Evolutionary conservation across 2,113 vertebrate species (phyloP).

Genomic region (Eublepharis macularius): DNA sequence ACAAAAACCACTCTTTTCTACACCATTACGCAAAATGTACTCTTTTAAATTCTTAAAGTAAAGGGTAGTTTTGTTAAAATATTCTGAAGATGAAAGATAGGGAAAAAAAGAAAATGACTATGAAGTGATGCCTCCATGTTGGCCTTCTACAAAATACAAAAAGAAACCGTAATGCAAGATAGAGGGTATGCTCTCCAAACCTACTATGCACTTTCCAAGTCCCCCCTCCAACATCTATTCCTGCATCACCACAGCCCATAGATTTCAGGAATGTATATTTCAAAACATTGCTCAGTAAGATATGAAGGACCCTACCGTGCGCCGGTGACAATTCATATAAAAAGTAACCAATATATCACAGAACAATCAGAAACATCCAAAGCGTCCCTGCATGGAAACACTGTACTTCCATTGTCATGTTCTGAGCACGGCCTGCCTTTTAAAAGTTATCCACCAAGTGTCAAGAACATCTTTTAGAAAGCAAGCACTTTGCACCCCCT

Average conservation of each 20-base stretch:
- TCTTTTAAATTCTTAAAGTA: neutral
- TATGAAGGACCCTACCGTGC: neutral
- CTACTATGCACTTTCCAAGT: neutral
- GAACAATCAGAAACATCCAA: neutral
- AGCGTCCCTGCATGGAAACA: neutral
- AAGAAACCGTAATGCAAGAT: neutral
- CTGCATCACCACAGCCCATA: neutral
- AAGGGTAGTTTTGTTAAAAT: neutral
- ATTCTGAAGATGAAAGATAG: neutral
- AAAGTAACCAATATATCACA: neutral
- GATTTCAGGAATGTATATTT: neutral
- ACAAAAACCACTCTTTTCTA: too few relatives aligned
- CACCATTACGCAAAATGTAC: neutral
- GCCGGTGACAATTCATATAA: neutral
- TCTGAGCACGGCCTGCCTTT: neutral
- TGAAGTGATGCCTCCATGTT: neutral
- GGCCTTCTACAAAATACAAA: neutral
- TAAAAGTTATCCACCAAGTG: neutral
- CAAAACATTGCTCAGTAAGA: neutral
- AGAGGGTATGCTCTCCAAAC: too few relatives aligned
- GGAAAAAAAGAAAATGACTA: too few relatives aligned
- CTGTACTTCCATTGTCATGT: neutral
- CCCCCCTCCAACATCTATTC: too few relatives aligned
- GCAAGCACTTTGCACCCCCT: conserved; percentile 18
- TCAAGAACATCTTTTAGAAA: neutral